These are phyloP conservation scores for Zapornia atra DNA, from an alignment of 2,113 vertebrate species.

Conservation along the genomic window DNA sequence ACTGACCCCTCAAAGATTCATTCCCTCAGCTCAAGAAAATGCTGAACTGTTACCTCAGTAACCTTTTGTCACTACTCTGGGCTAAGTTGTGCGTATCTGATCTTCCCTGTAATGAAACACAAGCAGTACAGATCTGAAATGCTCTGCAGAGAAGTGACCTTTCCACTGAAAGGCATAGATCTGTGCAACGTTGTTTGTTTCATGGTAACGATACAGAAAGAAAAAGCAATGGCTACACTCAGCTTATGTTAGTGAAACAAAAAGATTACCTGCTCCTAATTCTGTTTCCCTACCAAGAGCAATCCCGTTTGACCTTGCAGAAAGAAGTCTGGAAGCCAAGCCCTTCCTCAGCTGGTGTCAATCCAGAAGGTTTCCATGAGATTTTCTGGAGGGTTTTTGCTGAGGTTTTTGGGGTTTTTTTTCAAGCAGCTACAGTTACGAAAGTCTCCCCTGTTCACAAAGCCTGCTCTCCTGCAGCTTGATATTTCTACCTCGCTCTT, in stretches of 20 bases:
- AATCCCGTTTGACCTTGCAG: background rate
- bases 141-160: background rate
- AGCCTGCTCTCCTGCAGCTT: background rate
- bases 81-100: rapidly evolving
- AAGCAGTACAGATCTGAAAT: background rate
- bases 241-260: background rate
- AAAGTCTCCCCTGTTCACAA: background rate
- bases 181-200: background rate
- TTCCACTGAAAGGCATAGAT: background rate
- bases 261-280: background rate
- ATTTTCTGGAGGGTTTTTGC: background rate
- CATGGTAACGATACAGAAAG: background rate
- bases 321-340: background rate
- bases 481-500: background rate
- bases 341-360: background rate
- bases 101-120: background rate
- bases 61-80: background rate
- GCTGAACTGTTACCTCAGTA: background rate
- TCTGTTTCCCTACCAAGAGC: background rate
- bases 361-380: background rate
- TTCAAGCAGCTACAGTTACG: background rate
- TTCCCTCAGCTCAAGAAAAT: background rate
- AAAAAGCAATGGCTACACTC: background rate
- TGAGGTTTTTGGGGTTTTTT: background rate
- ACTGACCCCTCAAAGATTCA: background rate